Percentiles rank a stretch among this genome's conserved stretches.
phyloP scores from a whole-genome alignment of 2,888 invertebrate genomes.

The Dromius quadrimaculatus region DNA sequence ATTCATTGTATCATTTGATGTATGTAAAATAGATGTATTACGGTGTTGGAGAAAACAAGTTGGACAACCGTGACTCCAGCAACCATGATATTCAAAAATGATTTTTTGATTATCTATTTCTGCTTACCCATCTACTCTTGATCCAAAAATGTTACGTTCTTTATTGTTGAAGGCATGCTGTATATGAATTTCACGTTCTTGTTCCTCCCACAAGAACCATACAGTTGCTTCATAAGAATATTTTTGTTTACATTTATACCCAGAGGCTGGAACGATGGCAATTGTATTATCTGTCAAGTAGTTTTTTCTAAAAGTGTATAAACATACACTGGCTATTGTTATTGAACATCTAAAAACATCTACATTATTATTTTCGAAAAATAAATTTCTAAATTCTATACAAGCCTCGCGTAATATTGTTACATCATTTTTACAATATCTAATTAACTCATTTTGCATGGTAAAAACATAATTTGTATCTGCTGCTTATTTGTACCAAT shows the following conservation, averaged over 20 bases:
- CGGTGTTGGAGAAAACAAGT: neutral
- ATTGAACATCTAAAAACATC: constrained; percentile 9
- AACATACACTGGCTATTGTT: constrained; percentile 18
- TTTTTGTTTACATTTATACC: constrained; percentile 12
- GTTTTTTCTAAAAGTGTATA: neutral
- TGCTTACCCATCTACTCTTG: too few species aligned
- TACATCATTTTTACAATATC: constrained; percentile 39
- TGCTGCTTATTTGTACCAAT: neutral
- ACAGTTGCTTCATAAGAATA: constrained; percentile 18
- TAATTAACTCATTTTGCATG: constrained; percentile 26
- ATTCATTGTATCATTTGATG: neutral
- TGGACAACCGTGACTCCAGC: neutral
- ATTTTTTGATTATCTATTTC: too few species aligned
- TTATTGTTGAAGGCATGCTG: neutral
- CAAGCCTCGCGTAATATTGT: constrained; percentile 25
- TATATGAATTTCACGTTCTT: neutral
- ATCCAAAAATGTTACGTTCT: neutral
- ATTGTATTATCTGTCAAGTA: constrained; percentile 27
- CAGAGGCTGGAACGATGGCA: constrained; percentile 13
- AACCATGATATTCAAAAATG: neutral
- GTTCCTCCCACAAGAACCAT: constrained; percentile 26
- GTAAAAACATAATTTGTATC: constrained; percentile 1
- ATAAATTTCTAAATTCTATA: constrained; percentile 21
- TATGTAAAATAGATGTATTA: neutral
- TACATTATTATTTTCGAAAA: constrained; percentile 22